A percentile compares a stretch with the other conserved stretches of the same genome.
phyloP scores from a whole-genome alignment of 1,140 invertebrate species.

The Drosophila chauvacae region DNA sequence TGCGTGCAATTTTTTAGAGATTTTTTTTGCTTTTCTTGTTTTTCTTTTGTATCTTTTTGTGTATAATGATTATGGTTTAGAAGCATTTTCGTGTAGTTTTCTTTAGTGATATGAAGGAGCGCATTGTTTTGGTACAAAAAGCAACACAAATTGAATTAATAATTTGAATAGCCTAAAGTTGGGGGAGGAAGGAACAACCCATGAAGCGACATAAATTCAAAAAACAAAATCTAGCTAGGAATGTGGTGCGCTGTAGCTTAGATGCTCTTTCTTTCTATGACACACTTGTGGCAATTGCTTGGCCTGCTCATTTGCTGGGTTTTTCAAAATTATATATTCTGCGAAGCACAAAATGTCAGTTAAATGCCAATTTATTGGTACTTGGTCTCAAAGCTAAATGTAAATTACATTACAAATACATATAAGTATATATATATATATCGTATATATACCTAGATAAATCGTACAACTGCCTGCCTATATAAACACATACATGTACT shows the following conservation, averaged over 20 bases:
- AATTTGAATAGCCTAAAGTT: constrained; percentile 35
- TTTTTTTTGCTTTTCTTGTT: constrained; percentile 13
- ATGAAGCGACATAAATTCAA: constrained; percentile 35
- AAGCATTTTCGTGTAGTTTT: constrained; percentile 59
- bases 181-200: constrained; percentile 26
- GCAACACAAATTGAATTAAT: constrained; percentile 38
- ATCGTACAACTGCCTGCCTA: constrained; percentile 34
- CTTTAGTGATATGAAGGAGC: constrained; percentile 67
- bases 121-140: constrained; percentile 69
- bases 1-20: constrained; percentile 60
- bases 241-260: constrained; percentile 33
- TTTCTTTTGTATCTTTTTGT: constrained; percentile 12
- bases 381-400: constrained; percentile 71
- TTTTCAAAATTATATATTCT: constrained; percentile 54
- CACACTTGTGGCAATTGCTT: constrained; percentile 49
- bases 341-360: constrained; percentile 76
- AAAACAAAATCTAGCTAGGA: constrained; percentile 36
- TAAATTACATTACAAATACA: constrained; percentile 64
- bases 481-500: constrained; percentile 41
- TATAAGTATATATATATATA: neutral
- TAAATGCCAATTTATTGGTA: constrained; percentile 83
- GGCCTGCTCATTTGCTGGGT: constrained; percentile 30
- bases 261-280: constrained; percentile 53
- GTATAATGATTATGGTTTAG: constrained; percentile 68
- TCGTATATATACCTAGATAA: constrained; percentile 33